phyloP scores from a whole-genome alignment of 2,888 invertebrate genomes.

The Acanthosoma haemorrhoidale region DNA sequence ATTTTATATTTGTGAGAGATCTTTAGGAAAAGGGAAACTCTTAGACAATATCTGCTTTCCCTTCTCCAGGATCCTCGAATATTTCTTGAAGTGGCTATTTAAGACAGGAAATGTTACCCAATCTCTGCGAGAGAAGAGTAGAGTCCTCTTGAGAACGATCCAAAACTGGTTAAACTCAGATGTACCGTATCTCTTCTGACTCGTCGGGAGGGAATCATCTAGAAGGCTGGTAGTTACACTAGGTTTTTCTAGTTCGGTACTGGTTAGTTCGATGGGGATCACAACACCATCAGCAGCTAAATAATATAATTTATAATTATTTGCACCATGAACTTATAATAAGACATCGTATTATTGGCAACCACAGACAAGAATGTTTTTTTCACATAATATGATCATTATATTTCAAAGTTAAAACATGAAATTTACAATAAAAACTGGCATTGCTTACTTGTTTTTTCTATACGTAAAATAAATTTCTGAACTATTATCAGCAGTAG shows the following conservation, averaged over 20 bases:
- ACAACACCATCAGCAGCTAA: slow-evolving; percentile 52
- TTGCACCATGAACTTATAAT: background rate
- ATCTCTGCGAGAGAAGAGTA: slow-evolving; percentile 80
- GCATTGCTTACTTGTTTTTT: background rate
- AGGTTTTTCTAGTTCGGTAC: slow-evolving; percentile 48
- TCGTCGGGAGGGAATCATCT: slow-evolving; percentile 59
- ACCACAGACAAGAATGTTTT: background rate
- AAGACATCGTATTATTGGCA: background rate
- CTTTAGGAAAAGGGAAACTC: too few relatives aligned
- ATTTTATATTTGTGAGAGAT: too few relatives aligned
- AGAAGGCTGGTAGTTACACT: slow-evolving; percentile 66
- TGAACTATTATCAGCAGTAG: background rate
- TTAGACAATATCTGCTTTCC: too few relatives aligned
- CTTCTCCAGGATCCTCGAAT: too few relatives aligned
- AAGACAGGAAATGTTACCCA: too few relatives aligned
- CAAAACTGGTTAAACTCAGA: slow-evolving; percentile 78
- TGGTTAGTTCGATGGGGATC: slow-evolving; percentile 52
- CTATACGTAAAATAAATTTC: background rate
- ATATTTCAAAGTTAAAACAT: background rate
- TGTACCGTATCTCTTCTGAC: slow-evolving; percentile 64
- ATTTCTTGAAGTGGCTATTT: too few relatives aligned
- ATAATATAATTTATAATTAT: background rate
- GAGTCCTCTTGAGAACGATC: slow-evolving; percentile 77
- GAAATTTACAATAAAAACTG: background rate
- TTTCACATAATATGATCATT: background rate